A percentile compares a stretch with the other conserved stretches of the same genome.
Conservation (phyloP, 2,888 invertebrate genomes). For the Caenorhabditis sp. region DNA sequence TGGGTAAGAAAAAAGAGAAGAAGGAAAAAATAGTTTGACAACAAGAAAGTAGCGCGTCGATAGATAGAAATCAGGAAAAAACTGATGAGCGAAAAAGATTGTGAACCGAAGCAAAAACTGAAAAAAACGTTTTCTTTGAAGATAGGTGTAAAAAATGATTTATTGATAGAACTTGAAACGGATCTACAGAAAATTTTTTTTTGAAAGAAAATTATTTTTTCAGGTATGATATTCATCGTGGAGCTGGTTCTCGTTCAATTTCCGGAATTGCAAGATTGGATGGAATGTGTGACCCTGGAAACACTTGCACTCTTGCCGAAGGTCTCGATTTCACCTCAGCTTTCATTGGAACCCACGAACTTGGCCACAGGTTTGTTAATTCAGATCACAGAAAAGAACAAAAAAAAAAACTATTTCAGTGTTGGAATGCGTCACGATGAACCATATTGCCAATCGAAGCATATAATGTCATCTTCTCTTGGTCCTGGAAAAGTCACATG, state of each 20-base stretch:
- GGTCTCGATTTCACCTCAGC: constrained; percentile 71
- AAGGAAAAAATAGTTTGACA: too few relatives aligned
- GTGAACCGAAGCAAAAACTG: constrained; percentile 12
- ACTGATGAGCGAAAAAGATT: constrained; percentile 8
- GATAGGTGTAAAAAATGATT: not conserved
- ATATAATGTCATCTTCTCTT: constrained; percentile 70
- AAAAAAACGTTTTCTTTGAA: constrained; percentile 4
- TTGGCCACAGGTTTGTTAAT: constrained; percentile 66
- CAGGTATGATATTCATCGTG: constrained; percentile 69
- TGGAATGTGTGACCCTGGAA: constrained; percentile 70
- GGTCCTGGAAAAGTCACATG: constrained; percentile 71
- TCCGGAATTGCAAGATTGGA: constrained; percentile 71
- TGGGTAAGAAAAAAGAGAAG: constrained; percentile 52
- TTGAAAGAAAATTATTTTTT: not conserved
- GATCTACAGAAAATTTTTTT: not conserved
- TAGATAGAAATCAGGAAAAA: constrained; percentile 12
- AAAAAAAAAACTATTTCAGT: too few relatives aligned
- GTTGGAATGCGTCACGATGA: constrained; percentile 71
- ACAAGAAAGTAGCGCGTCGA: too few relatives aligned
- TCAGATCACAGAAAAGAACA: too few relatives aligned
- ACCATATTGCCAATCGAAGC: constrained; percentile 68
- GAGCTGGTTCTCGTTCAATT: constrained; percentile 68
- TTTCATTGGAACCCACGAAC: constrained; percentile 71
- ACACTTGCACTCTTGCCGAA: constrained; percentile 70
- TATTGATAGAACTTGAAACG: not conserved